phyloP scores from a whole-genome alignment of 2,888 invertebrate genomes.

The Tetragonula carbonaria region DNA sequence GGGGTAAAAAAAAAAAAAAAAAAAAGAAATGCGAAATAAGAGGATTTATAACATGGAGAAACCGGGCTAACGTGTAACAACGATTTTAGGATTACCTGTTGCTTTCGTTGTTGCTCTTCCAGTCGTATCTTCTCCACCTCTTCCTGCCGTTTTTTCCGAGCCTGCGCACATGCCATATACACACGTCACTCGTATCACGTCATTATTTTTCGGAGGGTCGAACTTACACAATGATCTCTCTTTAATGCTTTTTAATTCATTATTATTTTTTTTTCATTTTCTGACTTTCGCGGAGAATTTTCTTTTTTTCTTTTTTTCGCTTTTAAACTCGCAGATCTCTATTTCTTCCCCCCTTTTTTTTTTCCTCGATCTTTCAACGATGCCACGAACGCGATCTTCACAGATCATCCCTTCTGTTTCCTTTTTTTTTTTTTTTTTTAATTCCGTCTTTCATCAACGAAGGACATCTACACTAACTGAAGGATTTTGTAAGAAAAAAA shows the following conservation, averaged over 20 bases:
- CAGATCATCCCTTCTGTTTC: background rate
- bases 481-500: background rate
- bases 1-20: background rate
- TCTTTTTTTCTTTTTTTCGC: background rate
- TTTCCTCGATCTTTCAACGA: background rate
- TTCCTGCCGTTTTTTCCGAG: constrained; percentile 93
- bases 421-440: background rate
- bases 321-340: background rate
- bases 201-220: constrained; percentile 55
- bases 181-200: constrained; percentile 79
- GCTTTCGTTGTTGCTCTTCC: constrained; percentile 93
- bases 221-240: constrained; percentile 59
- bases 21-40: constrained; percentile 2
- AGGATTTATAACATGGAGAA: constrained; percentile 12
- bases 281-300: background rate
- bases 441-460: too few species aligned
- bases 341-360: background rate
- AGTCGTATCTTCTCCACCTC: constrained; percentile 93
- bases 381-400: background rate
- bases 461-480: background rate
- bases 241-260: background rate
- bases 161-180: constrained; percentile 87
- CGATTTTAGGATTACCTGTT: constrained; percentile 88
- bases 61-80: constrained; percentile 46
- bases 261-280: background rate